A percentile compares a stretch with the other conserved stretches of the same genome.
phyloP scores from a whole-genome alignment of 2,888 invertebrate genomes.

The Lagria hirta region DNA sequence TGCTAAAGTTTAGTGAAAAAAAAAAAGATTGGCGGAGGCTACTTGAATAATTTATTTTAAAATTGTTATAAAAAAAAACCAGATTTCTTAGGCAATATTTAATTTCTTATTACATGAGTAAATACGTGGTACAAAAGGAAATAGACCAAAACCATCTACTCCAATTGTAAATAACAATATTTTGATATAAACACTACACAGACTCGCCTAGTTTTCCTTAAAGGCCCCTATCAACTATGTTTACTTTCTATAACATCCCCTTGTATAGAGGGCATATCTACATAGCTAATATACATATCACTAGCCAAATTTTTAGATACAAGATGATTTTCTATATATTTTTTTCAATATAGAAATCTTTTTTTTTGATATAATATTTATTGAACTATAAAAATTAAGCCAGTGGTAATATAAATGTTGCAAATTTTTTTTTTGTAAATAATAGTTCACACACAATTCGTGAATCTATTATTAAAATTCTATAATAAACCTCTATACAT shows the following conservation, averaged over 20 bases:
- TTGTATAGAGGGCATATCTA: constrained; percentile 50
- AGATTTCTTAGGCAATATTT: too few species aligned
- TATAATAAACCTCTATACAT: constrained; percentile 35
- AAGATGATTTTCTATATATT: constrained; percentile 1
- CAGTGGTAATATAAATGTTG: constrained; percentile 7
- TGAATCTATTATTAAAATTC: constrained; percentile 32
- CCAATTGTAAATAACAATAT: too few species aligned
- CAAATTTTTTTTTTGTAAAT: constrained; percentile 29
- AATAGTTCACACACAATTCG: constrained; percentile 34
- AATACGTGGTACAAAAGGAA: too few species aligned
- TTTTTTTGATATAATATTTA: not conserved
- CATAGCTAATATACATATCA: constrained; percentile 46
- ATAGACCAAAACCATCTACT: too few species aligned
- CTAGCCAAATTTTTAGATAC: constrained; percentile 44
- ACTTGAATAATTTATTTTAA: too few species aligned
- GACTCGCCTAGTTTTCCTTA: constrained; percentile 42
- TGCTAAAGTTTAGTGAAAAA: too few species aligned
- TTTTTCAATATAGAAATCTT: constrained; percentile 1
- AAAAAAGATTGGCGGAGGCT: too few species aligned
- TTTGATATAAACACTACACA: constrained; percentile 12
- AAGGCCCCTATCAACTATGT: constrained; percentile 49
- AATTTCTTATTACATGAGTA: too few species aligned
- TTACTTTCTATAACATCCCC: constrained; percentile 39
- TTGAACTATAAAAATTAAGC: constrained; percentile 8
- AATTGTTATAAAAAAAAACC: too few species aligned